Base-by-base conservation (phyloP, 2,888 invertebrate species). In the Drosophila seclusa region DNA sequence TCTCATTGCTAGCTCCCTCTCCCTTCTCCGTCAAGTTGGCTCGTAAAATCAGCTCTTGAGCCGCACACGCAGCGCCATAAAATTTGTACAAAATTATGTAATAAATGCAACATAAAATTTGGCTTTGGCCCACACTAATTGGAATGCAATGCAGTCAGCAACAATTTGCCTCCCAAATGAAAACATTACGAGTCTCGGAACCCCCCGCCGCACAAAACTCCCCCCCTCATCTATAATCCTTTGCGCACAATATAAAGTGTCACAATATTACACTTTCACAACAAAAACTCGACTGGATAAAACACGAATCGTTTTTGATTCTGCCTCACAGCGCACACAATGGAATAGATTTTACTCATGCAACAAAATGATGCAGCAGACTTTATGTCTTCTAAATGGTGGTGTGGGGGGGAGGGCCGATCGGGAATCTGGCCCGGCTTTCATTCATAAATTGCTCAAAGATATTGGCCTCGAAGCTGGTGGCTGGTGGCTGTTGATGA, bases 261-360 rank as follows among this genome's bases (percentile, higher is more conserved):
- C 92, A 92, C 90, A 91, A 91, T 91, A 92, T 91, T 88, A 90
- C 90, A 91, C 91, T 89, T 81, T 85, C 71, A 75, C 82, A 89
- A 83, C 81, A 82, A 85, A 80, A 83, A 83, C 68, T 53, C 65
- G 53, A 73, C 72, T 69, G 72, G 73, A 66, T 10, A 57, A 54
- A 77, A 87, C 54, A 78, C 81, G 86, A 87, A 85, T 81, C 88
- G 88, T 77, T 76, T 45, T 60, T 58, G n/a, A 48, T 45, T 65
- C 62, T 76, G 82, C 79, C 60, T 77, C 76, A 81, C 68, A 70
- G 74, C 69, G 66, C 70, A 82, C 71, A 18, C 48, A 21, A 27
- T 16, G 73, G 52, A 76, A 50, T 27, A 61, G 53, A 40, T 63
- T 74, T 65, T 48, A 29, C 48, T 32, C 32, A 8, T 45, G 45